These are phyloP conservation scores for Stratiomys singularior DNA, from an alignment of 2,888 invertebrate species.

Conservation along the genomic window DNA sequence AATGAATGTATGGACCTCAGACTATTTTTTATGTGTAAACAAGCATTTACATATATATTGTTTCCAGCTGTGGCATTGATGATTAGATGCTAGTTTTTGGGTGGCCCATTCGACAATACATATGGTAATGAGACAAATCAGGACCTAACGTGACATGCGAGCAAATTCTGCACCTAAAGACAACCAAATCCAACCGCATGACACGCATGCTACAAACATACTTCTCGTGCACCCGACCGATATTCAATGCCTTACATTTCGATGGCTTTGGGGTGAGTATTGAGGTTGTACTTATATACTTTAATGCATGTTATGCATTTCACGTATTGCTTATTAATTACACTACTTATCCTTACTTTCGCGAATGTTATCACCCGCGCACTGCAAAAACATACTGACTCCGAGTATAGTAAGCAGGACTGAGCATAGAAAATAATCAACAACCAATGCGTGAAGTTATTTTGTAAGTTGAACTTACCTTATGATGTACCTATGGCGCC, in stretches of 20 bases:
- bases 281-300: slow-evolving; percentile 36
- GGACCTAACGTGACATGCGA: slow-evolving; percentile 43
- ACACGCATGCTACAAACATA: slow-evolving; percentile 1
- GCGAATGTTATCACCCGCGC: slow-evolving; percentile 14
- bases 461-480: neutral
- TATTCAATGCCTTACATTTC: neutral
- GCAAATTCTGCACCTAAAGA: slow-evolving; percentile 19
- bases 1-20: neutral
- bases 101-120: slow-evolving; percentile 43
- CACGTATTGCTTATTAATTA: slow-evolving; percentile 46
- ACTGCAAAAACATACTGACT: neutral
- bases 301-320: slow-evolving; percentile 35
- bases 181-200: neutral
- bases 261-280: slow-evolving; percentile 4
- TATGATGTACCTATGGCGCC: neutral
- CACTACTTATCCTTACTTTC: slow-evolving; percentile 43
- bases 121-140: slow-evolving; percentile 42
- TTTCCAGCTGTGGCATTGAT: slow-evolving; percentile 21
- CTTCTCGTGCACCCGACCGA: neutral
- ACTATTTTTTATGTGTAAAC: slow-evolving; percentile 10
- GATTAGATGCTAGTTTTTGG: slow-evolving; percentile 46
- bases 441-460: neutral
- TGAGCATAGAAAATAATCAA: neutral
- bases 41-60: slow-evolving; percentile 36
- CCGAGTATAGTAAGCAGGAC: neutral